Conservation (phyloP, 1,140 invertebrate species). For the Pachypsylla venusta region DNA sequence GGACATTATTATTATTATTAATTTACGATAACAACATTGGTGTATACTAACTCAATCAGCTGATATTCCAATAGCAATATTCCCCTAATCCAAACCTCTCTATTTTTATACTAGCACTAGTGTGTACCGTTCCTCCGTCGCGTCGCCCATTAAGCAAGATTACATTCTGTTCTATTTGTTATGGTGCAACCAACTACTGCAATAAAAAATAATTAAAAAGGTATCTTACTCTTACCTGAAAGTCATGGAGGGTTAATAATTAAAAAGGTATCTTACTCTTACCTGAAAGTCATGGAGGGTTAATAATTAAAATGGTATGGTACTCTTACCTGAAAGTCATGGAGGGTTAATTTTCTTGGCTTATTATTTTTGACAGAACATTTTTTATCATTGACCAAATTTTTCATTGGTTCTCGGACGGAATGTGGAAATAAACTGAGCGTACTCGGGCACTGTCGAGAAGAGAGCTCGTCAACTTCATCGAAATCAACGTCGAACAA, state of each 20-base stretch:
- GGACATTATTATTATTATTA: no score
- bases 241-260: neutral
- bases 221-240: neutral
- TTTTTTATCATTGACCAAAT: neutral
- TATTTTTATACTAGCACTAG: no score
- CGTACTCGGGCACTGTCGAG: conserved; percentile 69
- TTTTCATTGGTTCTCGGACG: conserved; percentile 44
- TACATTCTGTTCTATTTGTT: neutral
- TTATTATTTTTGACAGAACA: neutral
- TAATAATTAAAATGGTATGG: neutral
- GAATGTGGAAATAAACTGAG: conserved; percentile 64
- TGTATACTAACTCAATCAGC: no score
- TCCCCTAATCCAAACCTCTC: no score
- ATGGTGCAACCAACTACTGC: neutral
- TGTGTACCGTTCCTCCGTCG: no score
- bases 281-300: neutral
- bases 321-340: neutral
- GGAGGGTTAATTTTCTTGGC: neutral
- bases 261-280: neutral
- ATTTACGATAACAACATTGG: no score
- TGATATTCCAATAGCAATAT: no score
- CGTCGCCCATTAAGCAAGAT: no score
- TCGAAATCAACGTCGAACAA: neutral
- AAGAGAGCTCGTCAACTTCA: conserved; percentile 33
- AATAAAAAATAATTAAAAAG: neutral